Evolutionary conservation across 2,797 vertebrate genomes (phyloP), one percentile per base, ranked within the genome.

Genomic region (Ptychadena robeensis): DNA sequence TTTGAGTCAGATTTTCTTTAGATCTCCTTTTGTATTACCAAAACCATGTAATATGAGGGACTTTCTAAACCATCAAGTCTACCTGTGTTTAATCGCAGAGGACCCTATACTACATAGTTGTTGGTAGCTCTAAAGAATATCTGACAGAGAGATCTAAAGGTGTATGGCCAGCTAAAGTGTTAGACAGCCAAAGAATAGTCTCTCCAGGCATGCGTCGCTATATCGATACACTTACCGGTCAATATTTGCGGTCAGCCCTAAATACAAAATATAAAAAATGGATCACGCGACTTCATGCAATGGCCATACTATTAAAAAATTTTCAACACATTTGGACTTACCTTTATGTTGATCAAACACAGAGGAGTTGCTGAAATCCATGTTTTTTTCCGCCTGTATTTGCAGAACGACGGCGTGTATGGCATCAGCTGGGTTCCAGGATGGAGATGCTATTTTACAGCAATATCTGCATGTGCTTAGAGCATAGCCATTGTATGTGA

Each of bases 331-430:
- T 22, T 73, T 27, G 67, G 61, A 66, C 92, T 93, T 95, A 96
- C 96, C 96, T 95, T 95, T 95, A 34, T 93, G 94, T 85, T 94
- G 95, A 90, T 95, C 95, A 86, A 96, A 96, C 77, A 95, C 89
- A 27, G 95, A 94, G 0, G 95, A 94, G 67, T 93, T 88, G 89
- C 93, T 94, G 90, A 96, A 96, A 92, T 96, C 96, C 96, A 96
- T 85, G 82, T 85, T 71, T 82, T 87, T 80, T 90, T 86, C 80
- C 90, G 87, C 85, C 85, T 91, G 76, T 27, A 27, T 87, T 87
- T 75, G 85, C 63, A 86, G 86, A 71, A 80, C 85, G 85, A 86
- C 64, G 27, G 70, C 64, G 78, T 31, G 89, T 89, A 88, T 88
- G 67, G 34, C 86, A 87, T 57, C 79, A 85, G 77, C 85, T 66